Conservation (phyloP, 2,888 invertebrate genomes). For the Drosophila eohydei region DNA sequence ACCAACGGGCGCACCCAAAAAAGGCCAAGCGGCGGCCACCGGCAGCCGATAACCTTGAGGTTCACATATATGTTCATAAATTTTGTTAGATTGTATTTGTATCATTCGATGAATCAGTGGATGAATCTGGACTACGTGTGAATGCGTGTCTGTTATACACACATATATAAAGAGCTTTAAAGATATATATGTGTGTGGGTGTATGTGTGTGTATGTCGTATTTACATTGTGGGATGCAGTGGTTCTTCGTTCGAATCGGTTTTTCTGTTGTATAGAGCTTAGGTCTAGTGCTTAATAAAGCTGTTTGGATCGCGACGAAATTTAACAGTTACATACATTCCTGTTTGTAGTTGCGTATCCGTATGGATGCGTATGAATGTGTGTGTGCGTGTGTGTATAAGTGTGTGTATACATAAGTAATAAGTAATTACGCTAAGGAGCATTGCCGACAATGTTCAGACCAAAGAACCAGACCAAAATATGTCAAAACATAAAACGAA, state of each 20-base stretch:
- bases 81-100: slow-evolving; percentile 51
- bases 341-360: slow-evolving; percentile 30
- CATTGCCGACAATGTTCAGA: slow-evolving; percentile 79
- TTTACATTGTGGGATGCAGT: slow-evolving; percentile 60
- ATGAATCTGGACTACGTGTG: slow-evolving; percentile 26
- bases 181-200: slow-evolving; percentile 3
- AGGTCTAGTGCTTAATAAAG: slow-evolving; percentile 72
- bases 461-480: slow-evolving; percentile 77
- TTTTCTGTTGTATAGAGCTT: slow-evolving; percentile 51
- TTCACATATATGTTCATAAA: slow-evolving; percentile 58
- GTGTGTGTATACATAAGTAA: slow-evolving; percentile 60
- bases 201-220: slow-evolving; percentile 37
- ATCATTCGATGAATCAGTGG: slow-evolving; percentile 32
- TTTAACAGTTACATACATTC: slow-evolving; percentile 61
- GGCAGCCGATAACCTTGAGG: slow-evolving; percentile 90
- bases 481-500: slow-evolving; percentile 55
- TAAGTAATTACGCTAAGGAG: slow-evolving; percentile 73
- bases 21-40: slow-evolving; percentile 91
- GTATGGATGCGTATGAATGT: slow-evolving; percentile 17
- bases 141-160: slow-evolving; percentile 2
- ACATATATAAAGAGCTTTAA: neutral
- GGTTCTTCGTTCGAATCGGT: slow-evolving; percentile 38
- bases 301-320: slow-evolving; percentile 68
- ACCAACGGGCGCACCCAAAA: slow-evolving; percentile 87
- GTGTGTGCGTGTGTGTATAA: slow-evolving; percentile 24